Evolutionary conservation across 2,888 invertebrate species (phyloP), one percentile per base, ranked within the genome.

Genomic region (Yponomeuta malinellus): DNA sequence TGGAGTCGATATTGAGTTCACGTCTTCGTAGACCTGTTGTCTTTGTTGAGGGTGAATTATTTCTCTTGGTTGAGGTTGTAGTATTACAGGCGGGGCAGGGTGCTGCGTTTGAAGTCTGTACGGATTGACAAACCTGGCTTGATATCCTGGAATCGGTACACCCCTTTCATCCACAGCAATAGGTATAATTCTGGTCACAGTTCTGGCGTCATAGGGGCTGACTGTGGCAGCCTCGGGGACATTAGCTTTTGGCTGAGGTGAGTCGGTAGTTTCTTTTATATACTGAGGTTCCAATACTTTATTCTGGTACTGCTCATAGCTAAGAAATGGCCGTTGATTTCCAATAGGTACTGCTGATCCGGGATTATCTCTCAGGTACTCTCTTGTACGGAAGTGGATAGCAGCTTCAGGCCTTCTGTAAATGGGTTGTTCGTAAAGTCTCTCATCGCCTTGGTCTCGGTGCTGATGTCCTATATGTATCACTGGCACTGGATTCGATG

Each of bases 1-100:
- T 9, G 96, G 96, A 10, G 95, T 94, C 69, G 94, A 93, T 67
- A 95, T 95, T 2, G 93, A 90, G 72, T 94, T 93, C 83, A 93
- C 90, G 73, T 93, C 93, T 37, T 93, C 91, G 9, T 87, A 77
- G 2, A 83, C 84, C 6, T 92, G 90, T 71, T 93, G 93, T 1
- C 85, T 83, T 63, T 93, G 93, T 23, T 88, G 80, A 15, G 86
- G 78, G 68, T 77, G 76, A 48, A 76, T 69, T 15, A 80, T 1
- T 71, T 93, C 93, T 1, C 85, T 83, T 63, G 93, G 93, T n/a
- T 88, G 80, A 15, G 86, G 78, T 68, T 77, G 76, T 48, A 76
- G 70, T 15, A 80, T 71, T 72, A 74, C 10, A 73, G 89, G 76
- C 82, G 85, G 74, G 76, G 75, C 75, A 65, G 76, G 77, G 23